Evolutionary conservation across 2,113 vertebrate genomes (phyloP).

Genomic region (Cercocebus atys): DNA sequence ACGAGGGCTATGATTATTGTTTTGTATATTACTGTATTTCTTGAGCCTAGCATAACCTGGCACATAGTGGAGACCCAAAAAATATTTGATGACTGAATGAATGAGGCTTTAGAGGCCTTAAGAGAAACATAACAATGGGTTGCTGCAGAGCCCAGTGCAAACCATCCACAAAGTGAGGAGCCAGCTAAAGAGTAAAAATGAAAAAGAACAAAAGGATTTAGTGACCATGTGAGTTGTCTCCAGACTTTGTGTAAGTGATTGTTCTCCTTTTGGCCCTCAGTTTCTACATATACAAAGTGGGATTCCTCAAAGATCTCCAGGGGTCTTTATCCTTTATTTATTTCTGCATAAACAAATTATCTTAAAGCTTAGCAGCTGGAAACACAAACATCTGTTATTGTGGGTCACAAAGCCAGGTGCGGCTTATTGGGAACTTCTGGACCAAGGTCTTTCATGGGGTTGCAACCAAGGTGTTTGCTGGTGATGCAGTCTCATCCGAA

Average conservation of each 20-base stretch:
- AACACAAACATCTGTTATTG: neutral
- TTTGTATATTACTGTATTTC: neutral
- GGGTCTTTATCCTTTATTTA: neutral
- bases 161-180: neutral
- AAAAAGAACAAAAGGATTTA: neutral
- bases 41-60: neutral
- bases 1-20: neutral
- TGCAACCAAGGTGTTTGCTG: neutral
- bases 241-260: neutral
- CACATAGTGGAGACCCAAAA: conserved; percentile 16
- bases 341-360: neutral
- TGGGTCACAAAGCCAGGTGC: neutral
- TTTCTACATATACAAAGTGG: neutral
- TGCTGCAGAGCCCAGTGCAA: neutral
- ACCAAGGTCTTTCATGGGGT: neutral
- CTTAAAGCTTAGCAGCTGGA: neutral
- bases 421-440: neutral
- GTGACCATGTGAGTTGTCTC: neutral
- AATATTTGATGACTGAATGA: neutral
- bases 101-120: neutral
- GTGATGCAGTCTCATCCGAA: neutral
- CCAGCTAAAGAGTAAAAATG: neutral
- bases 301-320: neutral
- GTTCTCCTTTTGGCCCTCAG: neutral
- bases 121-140: neutral